Conservation (phyloP, 2,113 vertebrate genomes). For the Tachycineta bicolor region DNA sequence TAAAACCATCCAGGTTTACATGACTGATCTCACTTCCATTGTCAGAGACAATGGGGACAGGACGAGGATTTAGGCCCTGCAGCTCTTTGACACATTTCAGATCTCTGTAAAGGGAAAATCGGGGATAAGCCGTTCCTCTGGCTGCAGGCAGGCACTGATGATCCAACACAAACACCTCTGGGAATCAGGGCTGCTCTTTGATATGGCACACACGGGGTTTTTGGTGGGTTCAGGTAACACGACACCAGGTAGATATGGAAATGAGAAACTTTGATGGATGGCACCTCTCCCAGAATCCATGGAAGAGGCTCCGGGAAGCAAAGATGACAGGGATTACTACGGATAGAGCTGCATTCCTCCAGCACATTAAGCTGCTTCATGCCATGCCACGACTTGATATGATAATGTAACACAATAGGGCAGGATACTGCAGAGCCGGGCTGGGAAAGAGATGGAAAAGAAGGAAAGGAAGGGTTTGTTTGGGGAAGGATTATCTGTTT, state of each 20-base stretch:
- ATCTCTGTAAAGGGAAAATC: not conserved
- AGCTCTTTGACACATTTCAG: conserved; percentile 12
- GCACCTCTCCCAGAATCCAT: not conserved
- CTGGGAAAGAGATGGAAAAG: not conserved
- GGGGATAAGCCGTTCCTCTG: not conserved
- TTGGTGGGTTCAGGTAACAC: not conserved
- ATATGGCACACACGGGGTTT: not conserved
- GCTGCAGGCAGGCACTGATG: not conserved
- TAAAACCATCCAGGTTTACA: not conserved
- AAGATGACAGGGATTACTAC: conserved; percentile 45
- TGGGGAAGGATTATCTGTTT: conserved; percentile 27
- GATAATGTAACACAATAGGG: not conserved
- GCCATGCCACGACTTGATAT: conserved; percentile 41
- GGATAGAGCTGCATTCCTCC: not conserved
- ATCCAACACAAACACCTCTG: conserved; percentile 34
- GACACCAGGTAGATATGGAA: not conserved
- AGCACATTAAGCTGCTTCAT: conserved; percentile 24
- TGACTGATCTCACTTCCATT: not conserved
- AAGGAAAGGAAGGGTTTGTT: not conserved
- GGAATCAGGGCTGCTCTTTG: not conserved
- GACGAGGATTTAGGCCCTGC: not conserved
- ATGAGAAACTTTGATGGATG: conserved; percentile 38
- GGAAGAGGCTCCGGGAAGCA: not conserved
- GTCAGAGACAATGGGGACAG: not conserved
- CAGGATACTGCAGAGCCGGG: not conserved